Base-by-base conservation (phyloP, 2,797 vertebrate genomes). In the Salmo trutta region DNA sequence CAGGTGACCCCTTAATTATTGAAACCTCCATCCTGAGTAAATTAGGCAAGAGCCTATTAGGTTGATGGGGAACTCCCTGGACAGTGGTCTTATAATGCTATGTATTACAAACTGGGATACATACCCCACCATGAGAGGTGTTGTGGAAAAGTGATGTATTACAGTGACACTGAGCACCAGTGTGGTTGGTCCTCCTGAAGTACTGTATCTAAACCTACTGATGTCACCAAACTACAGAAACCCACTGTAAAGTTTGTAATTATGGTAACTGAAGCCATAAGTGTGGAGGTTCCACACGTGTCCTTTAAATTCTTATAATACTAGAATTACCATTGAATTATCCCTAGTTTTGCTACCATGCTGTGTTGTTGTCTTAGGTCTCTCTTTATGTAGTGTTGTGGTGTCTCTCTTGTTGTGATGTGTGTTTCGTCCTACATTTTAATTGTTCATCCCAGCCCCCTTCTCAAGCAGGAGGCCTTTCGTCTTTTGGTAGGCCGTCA, bases 41-140 rank as follows among this genome's bases (percentile, higher is more conserved):
- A 41, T 70, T 21, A 70, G 68, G 66, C 5, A 66, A 66, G 66
- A 16, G 29, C 19, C 66, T 19, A 69, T 69, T 69, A 10, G 33
- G 66, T 19, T 41, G 36, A 70, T 47, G 68, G 36, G 36, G 27
- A 33, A 33, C 3, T 68, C 66, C 36, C 36, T 70, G 66, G 66
- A 33, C 16, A 6, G 31, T 69, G 66, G 66, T 69, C 14, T 41
- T 41, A 31, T 41, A 69, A 69, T 36, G 19, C 29, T 31, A 17
- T 69, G 68, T 70, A 70, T 41, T 41, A 70, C 15, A 70, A 70
- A 33, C 68, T 47, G 1, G 68, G 36, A 36, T 70, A 70, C 68
- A 70, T 70, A 24, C 19, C 36, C 19, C 17, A 41, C 7, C 68
- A 70, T 19, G 54, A 59, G 54, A 47, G 36, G 36, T 51, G 33